Percentiles rank a stretch among this genome's conserved stretches.
phyloP scores from a whole-genome alignment of 2,888 invertebrate species.

The Neelides folsomi region DNA sequence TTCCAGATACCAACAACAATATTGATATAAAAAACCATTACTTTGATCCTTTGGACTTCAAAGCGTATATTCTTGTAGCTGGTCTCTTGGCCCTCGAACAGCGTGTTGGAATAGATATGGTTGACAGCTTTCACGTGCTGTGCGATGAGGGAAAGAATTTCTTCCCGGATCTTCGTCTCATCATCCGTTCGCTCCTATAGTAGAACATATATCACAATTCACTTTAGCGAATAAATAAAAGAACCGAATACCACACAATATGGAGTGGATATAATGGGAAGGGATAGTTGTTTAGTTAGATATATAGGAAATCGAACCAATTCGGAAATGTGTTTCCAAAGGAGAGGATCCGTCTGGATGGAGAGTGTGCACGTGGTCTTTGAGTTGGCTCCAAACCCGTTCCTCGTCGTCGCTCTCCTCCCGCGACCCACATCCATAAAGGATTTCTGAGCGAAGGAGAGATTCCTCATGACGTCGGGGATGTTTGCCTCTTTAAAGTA shows the following conservation, averaged over 20 bases:
- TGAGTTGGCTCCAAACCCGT: constrained; percentile 22
- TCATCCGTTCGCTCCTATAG: constrained; percentile 35
- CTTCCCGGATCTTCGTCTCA: constrained; percentile 78
- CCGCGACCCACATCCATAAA: constrained; percentile 14
- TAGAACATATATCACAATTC: neutral
- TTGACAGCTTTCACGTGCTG: constrained; percentile 98
- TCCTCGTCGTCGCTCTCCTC: constrained; percentile 25
- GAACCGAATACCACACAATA: neutral
- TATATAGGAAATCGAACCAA: constrained; percentile 48
- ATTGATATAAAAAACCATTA: constrained; percentile 35
- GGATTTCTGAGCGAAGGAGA: neutral
- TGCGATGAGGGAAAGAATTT: constrained; percentile 91
- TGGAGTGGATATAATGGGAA: neutral
- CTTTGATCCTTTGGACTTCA: constrained; percentile 79
- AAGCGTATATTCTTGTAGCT: constrained; percentile 80
- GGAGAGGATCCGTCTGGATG: constrained; percentile 94
- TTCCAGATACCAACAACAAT: neutral
- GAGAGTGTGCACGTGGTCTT: constrained; percentile 86
- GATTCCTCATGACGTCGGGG: constrained; percentile 1
- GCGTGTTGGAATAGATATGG: constrained; percentile 88
- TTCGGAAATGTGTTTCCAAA: constrained; percentile 84
- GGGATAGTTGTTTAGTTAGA: neutral
- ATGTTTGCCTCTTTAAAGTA: constrained; percentile 30
- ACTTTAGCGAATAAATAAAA: neutral
- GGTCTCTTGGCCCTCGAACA: constrained; percentile 61